Percentiles rank a stretch among this genome's conserved stretches.
Evolutionary conservation across 2,113 vertebrate species (phyloP).

Genomic region (Neolamprologus falcicula): DNA sequence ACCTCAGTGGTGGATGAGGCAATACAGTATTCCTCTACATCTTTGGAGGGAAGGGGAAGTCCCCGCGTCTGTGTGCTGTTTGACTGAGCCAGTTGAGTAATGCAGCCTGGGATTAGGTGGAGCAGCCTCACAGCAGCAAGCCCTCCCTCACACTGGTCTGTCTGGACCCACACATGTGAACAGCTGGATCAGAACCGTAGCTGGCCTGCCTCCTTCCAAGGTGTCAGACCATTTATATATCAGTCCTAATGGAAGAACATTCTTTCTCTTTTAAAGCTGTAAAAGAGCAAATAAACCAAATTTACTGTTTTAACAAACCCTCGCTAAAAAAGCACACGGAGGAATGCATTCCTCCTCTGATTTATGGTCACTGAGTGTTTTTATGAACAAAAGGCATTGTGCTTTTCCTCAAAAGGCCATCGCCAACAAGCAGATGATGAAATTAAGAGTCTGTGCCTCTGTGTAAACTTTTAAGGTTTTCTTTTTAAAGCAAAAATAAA

Average conservation of each 20-base stretch:
- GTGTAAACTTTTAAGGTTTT: neutral
- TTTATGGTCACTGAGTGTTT: neutral
- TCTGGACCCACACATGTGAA: slow-evolving; percentile 56
- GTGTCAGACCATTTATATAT: slow-evolving; percentile 19
- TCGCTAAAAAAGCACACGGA: neutral
- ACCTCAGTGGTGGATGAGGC: slow-evolving; percentile 66
- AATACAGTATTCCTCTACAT: slow-evolving; percentile 64
- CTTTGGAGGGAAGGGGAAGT: slow-evolving; percentile 68
- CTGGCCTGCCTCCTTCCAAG: slow-evolving; percentile 39
- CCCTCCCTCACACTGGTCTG: slow-evolving; percentile 62
- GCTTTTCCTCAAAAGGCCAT: neutral
- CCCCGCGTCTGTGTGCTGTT: slow-evolving; percentile 60
- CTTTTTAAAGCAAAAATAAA: neutral
- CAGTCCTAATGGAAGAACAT: neutral
- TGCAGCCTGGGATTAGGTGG: slow-evolving; percentile 77
- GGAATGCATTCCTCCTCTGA: neutral
- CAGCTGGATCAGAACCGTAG: slow-evolving; percentile 55
- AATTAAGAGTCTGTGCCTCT: neutral
- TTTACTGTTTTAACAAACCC: neutral
- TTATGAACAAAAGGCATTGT: neutral
- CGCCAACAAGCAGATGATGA: neutral
- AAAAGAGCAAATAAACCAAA: neutral
- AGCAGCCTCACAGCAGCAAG: slow-evolving; percentile 63
- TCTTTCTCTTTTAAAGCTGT: neutral
- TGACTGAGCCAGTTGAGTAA: slow-evolving; percentile 69